Evolutionary conservation across 2,888 invertebrate species (phyloP), one percentile per base, ranked within the genome.

Genomic region (Melinopterus prodromus): DNA sequence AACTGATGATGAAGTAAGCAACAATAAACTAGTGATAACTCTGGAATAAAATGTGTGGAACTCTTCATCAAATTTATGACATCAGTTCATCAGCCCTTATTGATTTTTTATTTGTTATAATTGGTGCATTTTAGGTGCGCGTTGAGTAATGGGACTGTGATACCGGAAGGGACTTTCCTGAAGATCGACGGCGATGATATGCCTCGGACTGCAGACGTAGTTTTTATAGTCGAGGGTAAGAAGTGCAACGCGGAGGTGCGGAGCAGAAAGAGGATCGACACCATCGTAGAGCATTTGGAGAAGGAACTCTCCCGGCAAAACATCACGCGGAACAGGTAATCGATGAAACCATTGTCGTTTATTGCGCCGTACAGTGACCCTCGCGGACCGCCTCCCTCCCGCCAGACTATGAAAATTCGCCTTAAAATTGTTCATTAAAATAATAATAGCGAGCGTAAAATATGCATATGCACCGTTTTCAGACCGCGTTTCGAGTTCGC

Each of bases 141-240:
- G 75, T 91, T 95, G 77, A 89, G 92, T 0, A 93, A 95, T 89
- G 95, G 94, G 71, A 92, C 93, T 2, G 89, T 91, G 70, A 91
- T 97, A 16, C 91, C 93, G 14, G 97, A 97, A 88, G 96, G 97
- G 1, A 92, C 94, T 7, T 95, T 95, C 88, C 90, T 93, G 77
- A 91, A 92, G 78, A 88, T 96, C n/a, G 90, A 92, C 74, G 92
- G 91, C 69, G 86, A 88, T 14, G 87, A 89, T 16, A 90, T 94
- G 6, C 94, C 94, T 0, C 91, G 90, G 82, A 94, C 95, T 5
- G 94, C 95, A 2, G 98, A 98, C 89, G 91, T 98, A 0, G 96
- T 98, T 78, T 96, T 98, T 88, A 93, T 98, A 78, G 92, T 98
- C 0, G 98, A 98, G 86, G 96, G 97, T 1, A 95, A 95, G 84